Conservation (phyloP, 2,113 vertebrate genomes). For the Jaculus jaculus region DNA sequence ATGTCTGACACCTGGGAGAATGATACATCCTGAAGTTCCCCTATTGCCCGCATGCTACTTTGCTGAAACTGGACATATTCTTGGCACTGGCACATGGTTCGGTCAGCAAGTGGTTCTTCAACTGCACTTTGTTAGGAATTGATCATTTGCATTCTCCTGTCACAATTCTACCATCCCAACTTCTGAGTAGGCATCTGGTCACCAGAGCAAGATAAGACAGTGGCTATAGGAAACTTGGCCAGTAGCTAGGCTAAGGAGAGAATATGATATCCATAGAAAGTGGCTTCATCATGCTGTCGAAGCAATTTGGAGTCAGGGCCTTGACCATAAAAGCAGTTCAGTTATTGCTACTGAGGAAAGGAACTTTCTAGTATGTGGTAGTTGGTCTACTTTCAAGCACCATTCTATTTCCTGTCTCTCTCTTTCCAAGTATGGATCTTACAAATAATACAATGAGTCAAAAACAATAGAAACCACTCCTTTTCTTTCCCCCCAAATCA, state of each 20-base stretch:
- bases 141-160: conserved; percentile 65
- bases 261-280: background rate
- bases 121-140: conserved; percentile 45
- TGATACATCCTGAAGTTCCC: conserved; percentile 74
- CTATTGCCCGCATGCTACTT: background rate
- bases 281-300: background rate
- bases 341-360: background rate
- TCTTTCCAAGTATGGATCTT: background rate
- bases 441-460: background rate
- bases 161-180: conserved; percentile 49
- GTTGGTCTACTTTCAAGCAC: background rate
- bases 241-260: background rate
- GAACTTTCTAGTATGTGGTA: background rate
- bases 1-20: conserved; percentile 34
- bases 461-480: background rate
- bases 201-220: conserved; percentile 45
- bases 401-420: background rate
- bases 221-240: background rate
- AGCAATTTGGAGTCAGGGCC: background rate
- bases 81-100: conserved; percentile 65
- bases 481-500: background rate
- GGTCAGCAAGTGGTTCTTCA: conserved; percentile 59
- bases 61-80: background rate
- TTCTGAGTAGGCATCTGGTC: background rate
- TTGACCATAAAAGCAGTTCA: background rate